Base-by-base conservation (phyloP, 2,888 invertebrate genomes). In the Andrena dorsata region DNA sequence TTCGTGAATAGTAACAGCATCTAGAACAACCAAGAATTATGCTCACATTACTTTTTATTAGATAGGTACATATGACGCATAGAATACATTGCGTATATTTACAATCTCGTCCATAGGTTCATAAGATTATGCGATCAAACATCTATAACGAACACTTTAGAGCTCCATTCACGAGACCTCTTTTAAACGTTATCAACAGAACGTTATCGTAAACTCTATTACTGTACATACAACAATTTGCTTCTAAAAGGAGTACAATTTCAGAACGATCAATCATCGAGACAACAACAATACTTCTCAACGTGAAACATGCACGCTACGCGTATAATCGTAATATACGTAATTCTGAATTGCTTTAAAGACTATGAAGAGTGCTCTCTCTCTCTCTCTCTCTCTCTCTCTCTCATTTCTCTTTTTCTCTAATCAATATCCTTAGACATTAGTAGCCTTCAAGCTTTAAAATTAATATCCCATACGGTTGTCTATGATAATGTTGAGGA, bases 21-120 rank as follows among this genome's bases (percentile, higher is more conserved):
- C 94, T 94, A 93, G 91, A 94, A 94, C 94, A 94, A 92, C 91
- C 91, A 92, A 92, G 90, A 89, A 87, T 86, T 75, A 88, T 87
- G 82, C 78, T 86, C 81, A 82, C 68, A 87, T 89, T 88, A 89
- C 81, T 82, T 89, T 89, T 89, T 84, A 88, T 89, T 87, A 66
- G 66, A 32, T 56, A 65, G 56, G 32, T 82, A 74, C 72, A 83
- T 71, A 53, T 64, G 72, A 86, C 73, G 51, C 56, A 65, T 73
- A 60, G 41, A 41, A 77, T 89, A 84, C 84, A 86, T 80, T 41
- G 8, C 70, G n/a, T 63, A 32, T 68, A 69, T 72, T 75, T 80
- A 80, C 82, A 82, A 71, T 74, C 41, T 30, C 41, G 13, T 26
- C 13, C 49, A 26, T 32, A 56, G 30, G 16, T 66, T 32, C 10